Evolutionary conservation across 2,113 vertebrate genomes (phyloP), one percentile per base, ranked within the genome.

Genomic region (Tricholaema leucomelas): DNA sequence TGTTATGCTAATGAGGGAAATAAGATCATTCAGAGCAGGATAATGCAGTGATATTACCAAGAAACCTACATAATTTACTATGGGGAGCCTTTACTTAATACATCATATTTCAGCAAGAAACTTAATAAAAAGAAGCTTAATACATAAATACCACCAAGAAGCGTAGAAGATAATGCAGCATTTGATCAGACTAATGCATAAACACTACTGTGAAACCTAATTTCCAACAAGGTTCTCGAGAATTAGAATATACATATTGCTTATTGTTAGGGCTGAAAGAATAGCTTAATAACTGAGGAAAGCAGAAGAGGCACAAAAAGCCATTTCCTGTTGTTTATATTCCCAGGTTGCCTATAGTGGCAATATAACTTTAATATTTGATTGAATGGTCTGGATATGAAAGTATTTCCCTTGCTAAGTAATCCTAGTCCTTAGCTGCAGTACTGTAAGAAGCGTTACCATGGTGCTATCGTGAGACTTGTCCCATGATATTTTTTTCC

Each of bases 61-160:
- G 85, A 89, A 91, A 85, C 89, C 4, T 3, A 83, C 54, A 76
- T 89, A 90, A 95, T 95, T 94, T 96, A 78, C 95, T 87, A 50
- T 52, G 56, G 95, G 92, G 87, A 94, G 35, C 71, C 81, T 93
- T 88, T 92, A 91, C 63, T 86, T 95, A 93, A 87, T 93, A 77
- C 33, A 85, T 83, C 89, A 90, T 83, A 92, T 91, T 91, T 94
- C 95, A 91, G 75, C 48, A 69, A 92, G 87, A 87, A 96, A 96
- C 85, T 92, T 95, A 96, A 95, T 96, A 94, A 95, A 96, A 96
- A 83, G 87, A 65, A 85, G 88, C 91, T 91, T 92, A 92, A 93
- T 87, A 67, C 35, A 67, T 81, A 91, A 93, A 93, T 91, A 91
- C 48, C 76, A 88, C 61, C 54, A 85, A 94, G 85, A 56, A 94